Percentiles rank a stretch among this genome's conserved stretches.
phyloP scores from a whole-genome alignment of 2,113 vertebrate species.

The Ellobius talpinus region DNA sequence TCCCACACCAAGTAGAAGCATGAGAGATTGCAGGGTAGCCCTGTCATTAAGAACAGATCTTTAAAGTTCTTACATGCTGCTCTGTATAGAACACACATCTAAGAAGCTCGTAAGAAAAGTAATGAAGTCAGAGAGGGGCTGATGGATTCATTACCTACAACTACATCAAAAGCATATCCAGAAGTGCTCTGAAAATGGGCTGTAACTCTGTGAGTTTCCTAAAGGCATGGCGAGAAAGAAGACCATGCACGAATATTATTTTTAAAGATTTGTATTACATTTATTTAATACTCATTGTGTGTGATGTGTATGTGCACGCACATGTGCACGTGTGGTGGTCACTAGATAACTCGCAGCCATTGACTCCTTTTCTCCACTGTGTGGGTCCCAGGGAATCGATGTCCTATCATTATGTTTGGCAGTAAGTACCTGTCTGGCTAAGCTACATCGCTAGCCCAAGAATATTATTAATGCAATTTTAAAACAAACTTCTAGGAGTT shows the following conservation, averaged over 20 bases:
- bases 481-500: not conserved
- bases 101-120: not conserved
- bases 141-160: not conserved
- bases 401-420: not conserved
- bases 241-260: not conserved
- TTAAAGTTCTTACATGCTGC: not conserved
- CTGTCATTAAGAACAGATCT: conserved; percentile 16
- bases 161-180: not conserved
- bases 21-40: not conserved
- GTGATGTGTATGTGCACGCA: not conserved
- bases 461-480: not conserved
- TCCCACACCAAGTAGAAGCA: not conserved
- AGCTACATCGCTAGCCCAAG: not conserved
- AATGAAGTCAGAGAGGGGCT: not conserved
- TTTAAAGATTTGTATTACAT: not conserved
- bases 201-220: conserved; percentile 28
- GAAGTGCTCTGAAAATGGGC: not conserved
- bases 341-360: not conserved
- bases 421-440: not conserved
- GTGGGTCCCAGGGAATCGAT: too few species aligned
- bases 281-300: not conserved
- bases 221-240: not conserved
- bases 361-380: not conserved
- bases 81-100: not conserved
- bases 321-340: not conserved